These are phyloP conservation scores for Ephialtes manifestator DNA, from an alignment of 2,888 invertebrate species.

Conservation along the genomic window DNA sequence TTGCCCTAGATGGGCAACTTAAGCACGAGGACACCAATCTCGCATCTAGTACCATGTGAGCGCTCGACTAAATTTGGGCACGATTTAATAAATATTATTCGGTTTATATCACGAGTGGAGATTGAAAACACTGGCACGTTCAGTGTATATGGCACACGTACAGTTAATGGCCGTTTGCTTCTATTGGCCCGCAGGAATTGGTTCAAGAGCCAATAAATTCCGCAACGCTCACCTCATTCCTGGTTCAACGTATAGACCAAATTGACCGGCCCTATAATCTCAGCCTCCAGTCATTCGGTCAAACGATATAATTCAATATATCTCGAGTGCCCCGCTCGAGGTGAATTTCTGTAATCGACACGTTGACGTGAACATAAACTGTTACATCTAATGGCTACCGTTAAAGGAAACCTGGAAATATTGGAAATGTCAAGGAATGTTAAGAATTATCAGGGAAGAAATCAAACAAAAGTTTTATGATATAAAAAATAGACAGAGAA, in stretches of 20 bases:
- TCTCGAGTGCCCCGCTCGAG: conserved; percentile 12
- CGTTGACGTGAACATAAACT: background rate
- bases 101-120: conserved; percentile 69
- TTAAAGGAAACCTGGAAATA: background rate
- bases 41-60: conserved; percentile 95
- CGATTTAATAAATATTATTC: conserved; percentile 66
- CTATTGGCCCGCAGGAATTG: conserved; percentile 24
- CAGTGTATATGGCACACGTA: background rate
- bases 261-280: conserved; percentile 22
- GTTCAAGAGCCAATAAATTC: conserved; percentile 51
- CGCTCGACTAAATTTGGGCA: conserved; percentile 80
- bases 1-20: conserved; percentile 94
- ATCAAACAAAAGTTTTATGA: too few relatives aligned
- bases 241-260: conserved; percentile 11
- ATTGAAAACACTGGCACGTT: conserved; percentile 70
- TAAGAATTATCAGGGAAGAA: too few relatives aligned
- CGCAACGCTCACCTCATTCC: conserved; percentile 40
- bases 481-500: background rate
- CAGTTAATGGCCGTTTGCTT: background rate
- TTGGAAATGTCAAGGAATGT: background rate
- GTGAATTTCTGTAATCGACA: background rate
- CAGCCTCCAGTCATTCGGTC: background rate
- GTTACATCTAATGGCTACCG: background rate
- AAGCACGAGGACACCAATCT: conserved; percentile 96
- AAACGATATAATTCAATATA: conserved; percentile 35